A percentile compares a stretch with the other conserved stretches of the same genome.
Conservation (phyloP, 2,888 invertebrate species). For the Aromia moschata region DNA sequence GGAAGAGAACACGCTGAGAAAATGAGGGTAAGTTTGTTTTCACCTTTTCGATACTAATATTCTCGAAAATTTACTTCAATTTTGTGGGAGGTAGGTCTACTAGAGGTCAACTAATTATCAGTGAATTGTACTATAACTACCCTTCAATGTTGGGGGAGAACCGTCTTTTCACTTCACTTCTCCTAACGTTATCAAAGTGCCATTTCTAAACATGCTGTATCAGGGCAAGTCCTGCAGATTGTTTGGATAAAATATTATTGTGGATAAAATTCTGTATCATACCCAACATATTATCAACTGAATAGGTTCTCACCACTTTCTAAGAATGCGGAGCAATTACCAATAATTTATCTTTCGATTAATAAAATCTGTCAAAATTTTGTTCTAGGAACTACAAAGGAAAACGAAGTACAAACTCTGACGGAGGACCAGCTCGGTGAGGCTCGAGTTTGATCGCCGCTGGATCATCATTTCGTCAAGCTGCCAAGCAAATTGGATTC, state of each 20-base stretch:
- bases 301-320: no score
- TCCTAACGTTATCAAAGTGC: neutral
- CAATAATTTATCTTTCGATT: no score
- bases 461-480: conserved; percentile 22
- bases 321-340: no score
- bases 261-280: no score
- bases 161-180: neutral
- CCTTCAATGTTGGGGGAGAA: neutral
- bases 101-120: neutral
- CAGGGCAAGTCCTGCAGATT: conserved; percentile 21
- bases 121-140: neutral
- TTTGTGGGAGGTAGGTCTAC: neutral
- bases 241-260: no score
- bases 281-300: no score
- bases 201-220: conserved; percentile 3
- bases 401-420: neutral
- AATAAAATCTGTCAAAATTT: no score
- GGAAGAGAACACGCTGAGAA: conserved; percentile 3
- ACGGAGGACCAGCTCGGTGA: neutral
- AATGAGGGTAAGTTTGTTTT: conserved; percentile 23
- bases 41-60: conserved; percentile 11
- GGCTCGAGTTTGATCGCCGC: neutral
- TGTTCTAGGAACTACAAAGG: neutral
- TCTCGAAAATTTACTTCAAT: conserved; percentile 7
- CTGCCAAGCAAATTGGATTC: conserved; percentile 20